Base-by-base conservation (phyloP, 2,888 invertebrate genomes). In the Plagodis pulveraria region DNA sequence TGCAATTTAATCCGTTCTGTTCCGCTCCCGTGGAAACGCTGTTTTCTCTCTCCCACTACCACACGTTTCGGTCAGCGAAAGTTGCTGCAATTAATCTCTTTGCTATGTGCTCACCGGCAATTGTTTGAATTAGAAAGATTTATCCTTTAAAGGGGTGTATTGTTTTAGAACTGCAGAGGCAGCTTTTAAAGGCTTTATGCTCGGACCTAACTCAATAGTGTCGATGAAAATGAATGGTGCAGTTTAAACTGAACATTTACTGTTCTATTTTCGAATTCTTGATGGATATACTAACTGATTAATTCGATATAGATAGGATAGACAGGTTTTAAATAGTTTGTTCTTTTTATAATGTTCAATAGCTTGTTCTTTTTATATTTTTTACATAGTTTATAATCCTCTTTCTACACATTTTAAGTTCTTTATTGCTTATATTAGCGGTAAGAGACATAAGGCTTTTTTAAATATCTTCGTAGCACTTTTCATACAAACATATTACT, bases 1-100 rank as follows among this genome's bases (percentile, higher is more conserved):
- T 87, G 90, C 90, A 89, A 89, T 91, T 91, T 91, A 91, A 91
- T 91, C 91, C 87, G 82, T 86, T 84, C 84, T 84, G 87, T 86
- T 89, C 83, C 84, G 84, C 80, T 87, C 74, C 77, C 82, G 81
- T 84, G 83, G 75, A 74, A 73, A 44, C 52, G 63, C 58, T 74
- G 79, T 77, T 80, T 77, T 81, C 83, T 78, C 81, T 63, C 78
- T 78, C 76, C 62, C 79, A 70, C 80, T 72, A 66, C 66, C 67
- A 63, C 74, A 77, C 77, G 77, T 79, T 81, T 80, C 75, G 80
- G 80, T 76, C 80, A 80, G 81, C 77, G 78, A 85, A 86, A 87
- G 85, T 87, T 83, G 78, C 76, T 75, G 77, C 83, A 84, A 86
- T 85, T 84, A 83, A 86, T 86, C 83, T 84, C 80, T 71, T 73